Evolutionary conservation across 2,888 invertebrate genomes (phyloP).

Genomic region (Lapara coniferarum): DNA sequence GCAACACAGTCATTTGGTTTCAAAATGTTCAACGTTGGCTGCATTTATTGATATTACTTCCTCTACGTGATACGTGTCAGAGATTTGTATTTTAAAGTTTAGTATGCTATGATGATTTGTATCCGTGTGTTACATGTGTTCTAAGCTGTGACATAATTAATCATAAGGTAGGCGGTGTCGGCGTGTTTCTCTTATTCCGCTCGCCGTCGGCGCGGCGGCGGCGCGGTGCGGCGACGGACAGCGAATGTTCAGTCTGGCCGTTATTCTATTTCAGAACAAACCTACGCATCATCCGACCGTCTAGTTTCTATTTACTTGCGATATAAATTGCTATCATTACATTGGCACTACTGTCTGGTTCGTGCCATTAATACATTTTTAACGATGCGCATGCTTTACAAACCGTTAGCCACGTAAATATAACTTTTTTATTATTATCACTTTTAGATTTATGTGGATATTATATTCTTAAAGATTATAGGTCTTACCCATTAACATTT

Average conservation of each 20-base stretch:
- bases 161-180: conserved; percentile 37
- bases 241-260: conserved; percentile 47
- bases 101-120: neutral
- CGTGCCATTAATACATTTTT: conserved; percentile 49
- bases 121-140: conserved; percentile 4
- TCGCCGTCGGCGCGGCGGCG: neutral
- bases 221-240: neutral
- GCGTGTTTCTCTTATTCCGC: neutral
- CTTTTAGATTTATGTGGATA: neutral
- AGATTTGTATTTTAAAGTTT: conserved; percentile 1
- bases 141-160: conserved; percentile 44
- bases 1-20: conserved; percentile 14
- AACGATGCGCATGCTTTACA: conserved; percentile 37
- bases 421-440: conserved; percentile 6
- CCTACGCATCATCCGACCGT: conserved; percentile 62
- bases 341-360: conserved; percentile 56
- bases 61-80: conserved; percentile 11
- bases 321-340: conserved; percentile 63
- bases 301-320: conserved; percentile 67
- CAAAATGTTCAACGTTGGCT: conserved; percentile 13
- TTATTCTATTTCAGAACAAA: conserved; percentile 62
- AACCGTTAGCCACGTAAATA: conserved; percentile 9
- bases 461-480: neutral
- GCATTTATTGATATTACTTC: conserved; percentile 16
- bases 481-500: too few species aligned